Evolutionary conservation across 2,888 invertebrate genomes (phyloP), one percentile per base, ranked within the genome.

Genomic region (Tenthredo distinguenda): DNA sequence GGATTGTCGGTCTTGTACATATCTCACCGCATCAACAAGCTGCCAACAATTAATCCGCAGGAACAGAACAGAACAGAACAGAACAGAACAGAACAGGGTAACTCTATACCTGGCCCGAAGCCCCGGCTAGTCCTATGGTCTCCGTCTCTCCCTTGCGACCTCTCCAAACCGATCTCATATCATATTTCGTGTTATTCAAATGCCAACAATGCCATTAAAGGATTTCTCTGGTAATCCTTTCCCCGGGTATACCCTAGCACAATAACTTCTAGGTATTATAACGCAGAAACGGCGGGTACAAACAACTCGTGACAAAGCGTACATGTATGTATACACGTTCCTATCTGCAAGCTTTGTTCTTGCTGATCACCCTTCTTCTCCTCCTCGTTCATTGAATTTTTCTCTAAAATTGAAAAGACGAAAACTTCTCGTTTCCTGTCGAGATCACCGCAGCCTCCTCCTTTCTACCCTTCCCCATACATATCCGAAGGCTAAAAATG

Each of bases 131-230:
- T 37, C 40, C 26, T 26, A 58, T 21, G 62, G 55, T 47, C 55
- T 34, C 55, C 50, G 77, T 50, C 18, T 31, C 10, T 10, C 81
- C 55, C 31, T 10, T 74, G 62, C 55, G 68, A 76, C 74, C 40
- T 47, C 72, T 21, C 82, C 86, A 86, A 86, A 85, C 87, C 89
- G 90, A 93, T 92, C 92, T 93, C 91, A 88, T 92, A 92, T 93
- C 93, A 90, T 91, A 91, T 93, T 93, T 93, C 93, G 91, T 92
- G 92, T 93, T 93, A 93, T 93, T 93, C 93, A 92, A 93, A 93
- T 92, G 90, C 90, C 91, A 93, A 93, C 93, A 93, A 93, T 92
- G 90, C 92, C 91, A 93, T 93, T 93, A 93, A 93, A 92, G 91
- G 92, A 92, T 92, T 93, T 92, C 90, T 90, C 88, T 88, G 89